These are phyloP conservation scores for Pachymerium ferrugineum DNA, from an alignment of 2,888 invertebrate species.

Conservation along the genomic window DNA sequence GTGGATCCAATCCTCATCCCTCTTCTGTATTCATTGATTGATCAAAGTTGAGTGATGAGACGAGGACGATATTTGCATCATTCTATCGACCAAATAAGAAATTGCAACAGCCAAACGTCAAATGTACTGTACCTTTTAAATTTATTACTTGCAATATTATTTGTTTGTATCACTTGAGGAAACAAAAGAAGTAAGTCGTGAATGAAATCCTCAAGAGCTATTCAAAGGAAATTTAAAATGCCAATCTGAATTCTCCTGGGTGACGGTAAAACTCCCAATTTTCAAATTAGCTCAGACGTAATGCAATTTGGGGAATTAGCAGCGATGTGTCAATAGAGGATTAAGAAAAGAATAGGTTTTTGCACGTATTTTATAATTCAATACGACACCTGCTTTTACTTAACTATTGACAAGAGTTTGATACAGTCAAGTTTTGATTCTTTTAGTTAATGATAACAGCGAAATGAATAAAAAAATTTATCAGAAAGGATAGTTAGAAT, in stretches of 20 bases:
- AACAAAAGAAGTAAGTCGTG: no score
- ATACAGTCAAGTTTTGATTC: not conserved
- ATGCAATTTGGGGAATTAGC: no score
- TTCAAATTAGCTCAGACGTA: no score
- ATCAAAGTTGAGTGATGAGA: conserved; percentile 23
- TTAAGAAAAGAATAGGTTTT: no score
- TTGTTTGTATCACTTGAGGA: no score
- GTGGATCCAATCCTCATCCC: not conserved
- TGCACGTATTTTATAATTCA: no score
- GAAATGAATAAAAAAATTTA: not conserved
- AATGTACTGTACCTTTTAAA: not conserved
- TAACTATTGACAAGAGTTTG: not conserved
- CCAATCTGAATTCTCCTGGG: no score
- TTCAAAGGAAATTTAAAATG: no score
- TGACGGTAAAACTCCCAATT: no score
- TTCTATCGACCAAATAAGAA: not conserved
- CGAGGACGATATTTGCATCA: conserved; percentile 4
- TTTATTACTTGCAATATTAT: not conserved
- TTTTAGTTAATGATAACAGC: not conserved
- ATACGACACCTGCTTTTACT: no score
- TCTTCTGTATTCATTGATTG: conserved; percentile 24
- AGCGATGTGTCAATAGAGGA: no score
- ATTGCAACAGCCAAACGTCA: conserved; percentile 12
- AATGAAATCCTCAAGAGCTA: no score
- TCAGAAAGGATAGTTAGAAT: not conserved